A percentile compares a stretch with the other conserved stretches of the same genome.
phyloP scores from a whole-genome alignment of 2,113 vertebrate species.

The Cinclus cinclus region DNA sequence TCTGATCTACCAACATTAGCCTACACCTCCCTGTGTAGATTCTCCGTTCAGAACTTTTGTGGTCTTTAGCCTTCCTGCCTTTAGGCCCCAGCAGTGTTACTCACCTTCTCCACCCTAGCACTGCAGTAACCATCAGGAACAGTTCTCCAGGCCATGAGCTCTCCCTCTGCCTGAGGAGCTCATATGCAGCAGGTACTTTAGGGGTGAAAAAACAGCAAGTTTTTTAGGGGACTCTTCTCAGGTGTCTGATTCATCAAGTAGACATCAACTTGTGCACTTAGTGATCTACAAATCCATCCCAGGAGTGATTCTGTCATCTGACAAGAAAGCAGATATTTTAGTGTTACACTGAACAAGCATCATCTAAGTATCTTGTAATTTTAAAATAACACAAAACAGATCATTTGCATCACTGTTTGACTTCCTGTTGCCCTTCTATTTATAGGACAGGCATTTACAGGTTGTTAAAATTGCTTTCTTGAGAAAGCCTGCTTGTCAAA shows the following conservation, averaged over 20 bases:
- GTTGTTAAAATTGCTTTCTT: background rate
- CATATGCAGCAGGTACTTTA: background rate
- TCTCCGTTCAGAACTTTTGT: background rate
- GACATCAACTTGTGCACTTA: background rate
- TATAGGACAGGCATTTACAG: background rate
- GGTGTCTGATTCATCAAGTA: background rate
- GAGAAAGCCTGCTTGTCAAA: background rate
- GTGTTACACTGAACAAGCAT: background rate
- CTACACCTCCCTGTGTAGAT: rapidly evolving
- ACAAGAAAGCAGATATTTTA: background rate
- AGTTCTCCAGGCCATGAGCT: background rate
- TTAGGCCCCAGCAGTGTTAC: background rate
- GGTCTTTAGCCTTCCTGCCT: background rate
- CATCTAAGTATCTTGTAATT: background rate
- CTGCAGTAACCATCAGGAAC: background rate
- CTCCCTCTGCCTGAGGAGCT: background rate
- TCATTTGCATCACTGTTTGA: background rate
- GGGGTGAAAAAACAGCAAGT: background rate
- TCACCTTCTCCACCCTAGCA: background rate
- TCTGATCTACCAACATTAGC: background rate
- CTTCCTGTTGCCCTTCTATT: background rate
- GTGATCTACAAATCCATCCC: background rate
- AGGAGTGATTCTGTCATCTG: background rate
- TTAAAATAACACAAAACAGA: background rate
- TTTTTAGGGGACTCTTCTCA: background rate